Percentiles rank a stretch among this genome's conserved stretches.
Conservation (phyloP, 2,888 invertebrate genomes). For the Macrosoma leucophasiata region DNA sequence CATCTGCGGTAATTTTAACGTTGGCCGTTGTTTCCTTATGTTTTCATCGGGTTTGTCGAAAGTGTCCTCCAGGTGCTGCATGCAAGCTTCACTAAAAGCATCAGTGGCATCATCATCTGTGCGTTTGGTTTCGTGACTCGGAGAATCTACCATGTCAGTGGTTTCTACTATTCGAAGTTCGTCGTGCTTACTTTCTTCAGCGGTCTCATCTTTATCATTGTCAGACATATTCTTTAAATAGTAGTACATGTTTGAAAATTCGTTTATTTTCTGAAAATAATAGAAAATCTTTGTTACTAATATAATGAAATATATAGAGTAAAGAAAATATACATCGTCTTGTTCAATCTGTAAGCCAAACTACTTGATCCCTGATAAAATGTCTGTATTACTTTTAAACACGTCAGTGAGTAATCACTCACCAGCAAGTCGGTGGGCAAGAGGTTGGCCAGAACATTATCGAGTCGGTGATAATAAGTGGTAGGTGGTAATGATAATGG, state of each 20-base stretch:
- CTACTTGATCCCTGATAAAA: no score
- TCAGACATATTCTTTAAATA: constrained; percentile 87
- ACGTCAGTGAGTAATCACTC: no score
- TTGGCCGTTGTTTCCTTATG: constrained; percentile 62
- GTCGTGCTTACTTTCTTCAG: constrained; percentile 61
- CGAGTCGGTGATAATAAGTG: no score
- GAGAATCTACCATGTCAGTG: constrained; percentile 59
- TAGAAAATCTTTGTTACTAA: constrained; percentile 3
- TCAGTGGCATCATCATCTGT: constrained; percentile 38
- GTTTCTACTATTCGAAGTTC: constrained; percentile 59
- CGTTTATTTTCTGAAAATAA: constrained; percentile 86
- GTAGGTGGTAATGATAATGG: no score
- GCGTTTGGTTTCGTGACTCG: constrained; percentile 31
- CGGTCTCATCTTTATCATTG: constrained; percentile 70
- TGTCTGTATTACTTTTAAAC: no score
- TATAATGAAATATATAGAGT: no score
- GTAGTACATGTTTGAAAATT: constrained; percentile 90
- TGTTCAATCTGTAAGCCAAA: no score
- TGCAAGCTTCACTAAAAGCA: constrained; percentile 68
- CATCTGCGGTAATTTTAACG: constrained; percentile 53
- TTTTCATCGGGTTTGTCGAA: constrained; percentile 32
- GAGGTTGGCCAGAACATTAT: no score
- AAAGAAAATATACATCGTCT: no score
- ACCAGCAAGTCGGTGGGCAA: no score
- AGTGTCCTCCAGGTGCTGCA: constrained; percentile 58